Evolutionary conservation across 2,888 invertebrate species (phyloP), one percentile per base, ranked within the genome.

Genomic region (Morpho deidamia): DNA sequence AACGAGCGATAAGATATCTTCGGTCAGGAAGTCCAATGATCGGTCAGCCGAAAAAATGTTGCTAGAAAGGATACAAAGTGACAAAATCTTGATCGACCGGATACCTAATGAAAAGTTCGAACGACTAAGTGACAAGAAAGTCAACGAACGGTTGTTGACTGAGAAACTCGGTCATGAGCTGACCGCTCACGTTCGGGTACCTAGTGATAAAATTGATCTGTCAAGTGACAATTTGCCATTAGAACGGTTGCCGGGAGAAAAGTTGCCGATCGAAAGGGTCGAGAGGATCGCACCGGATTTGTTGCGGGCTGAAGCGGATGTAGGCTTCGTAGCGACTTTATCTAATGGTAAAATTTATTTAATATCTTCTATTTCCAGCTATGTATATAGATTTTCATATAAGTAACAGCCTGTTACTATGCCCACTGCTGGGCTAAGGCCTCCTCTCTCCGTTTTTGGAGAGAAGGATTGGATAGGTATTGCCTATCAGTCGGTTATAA

Each of bases 261-360:
- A 81, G 50, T 62, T 70, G 59, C 65, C 72, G 34, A 53, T 65
- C 48, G 69, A 69, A 42, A 60, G 71, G 34, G 62, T 70, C 42
- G 78, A 60, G 62, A 75, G 59, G 55, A 57, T 62, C 41, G 57
- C 56, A 33, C 53, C 65, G 56, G 72, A 71, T 53, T 62, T 73
- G 14, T 86, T 87, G 34, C 66, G 78, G 32, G 88, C 87, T 0
- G 88, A 89, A 59, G 88, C 88, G 7, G 88, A 88, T 40, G 86
- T 88, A 11, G 87, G 87, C 0, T 83, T 83, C 7, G 86, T 63
- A 34, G 62, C 58, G n/a, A 65, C 59, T 9, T 44, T 62, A 8
- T 78, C 81, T 8, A 81, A 78, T 51, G 78, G 87, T 87, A 33
- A 81, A 0, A 37, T 2, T 37, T 37, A 37, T 37, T 10, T n/a